Evolutionary conservation across 2,113 vertebrate species (phyloP).

Genomic region (Nycticryphes semicollaris): DNA sequence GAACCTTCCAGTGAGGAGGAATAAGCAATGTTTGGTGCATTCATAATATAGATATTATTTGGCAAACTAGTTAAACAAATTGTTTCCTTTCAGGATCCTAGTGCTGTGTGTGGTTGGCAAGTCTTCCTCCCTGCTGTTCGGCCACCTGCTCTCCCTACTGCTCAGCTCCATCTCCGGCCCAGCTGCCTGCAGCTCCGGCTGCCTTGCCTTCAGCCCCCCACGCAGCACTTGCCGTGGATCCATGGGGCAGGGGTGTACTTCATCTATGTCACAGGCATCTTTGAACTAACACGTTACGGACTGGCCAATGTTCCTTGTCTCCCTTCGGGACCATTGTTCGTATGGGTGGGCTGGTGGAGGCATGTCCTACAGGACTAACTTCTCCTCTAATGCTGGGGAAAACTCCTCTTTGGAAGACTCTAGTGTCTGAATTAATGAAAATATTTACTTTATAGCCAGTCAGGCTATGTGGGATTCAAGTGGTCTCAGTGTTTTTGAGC

Average conservation of each 20-base stretch:
- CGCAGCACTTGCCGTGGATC: accelerated
- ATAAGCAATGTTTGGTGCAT: background rate
- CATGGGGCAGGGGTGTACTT: accelerated
- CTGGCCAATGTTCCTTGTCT: background rate
- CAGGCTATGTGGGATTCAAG: background rate
- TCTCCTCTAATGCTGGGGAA: background rate
- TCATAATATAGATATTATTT: constrained; percentile 63
- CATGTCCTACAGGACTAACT: background rate
- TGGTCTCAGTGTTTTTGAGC: background rate
- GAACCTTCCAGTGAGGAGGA: background rate
- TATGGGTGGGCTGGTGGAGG: background rate
- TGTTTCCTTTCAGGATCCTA: constrained; percentile 38
- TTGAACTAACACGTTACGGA: accelerated
- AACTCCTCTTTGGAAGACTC: background rate
- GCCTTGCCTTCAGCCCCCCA: background rate
- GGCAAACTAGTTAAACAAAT: constrained; percentile 60
- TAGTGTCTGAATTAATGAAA: background rate
- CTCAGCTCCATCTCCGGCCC: background rate
- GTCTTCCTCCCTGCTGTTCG: constrained; percentile 12
- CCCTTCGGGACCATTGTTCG: accelerated
- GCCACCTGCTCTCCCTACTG: constrained; percentile 54
- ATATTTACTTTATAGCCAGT: background rate
- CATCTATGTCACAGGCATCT: accelerated
- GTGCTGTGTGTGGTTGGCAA: constrained; percentile 4
- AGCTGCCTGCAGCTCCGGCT: background rate